Percentiles rank a stretch among this genome's conserved stretches.
Conservation (phyloP, 2,888 invertebrate species). For the Leptarthrus brevirostris region DNA sequence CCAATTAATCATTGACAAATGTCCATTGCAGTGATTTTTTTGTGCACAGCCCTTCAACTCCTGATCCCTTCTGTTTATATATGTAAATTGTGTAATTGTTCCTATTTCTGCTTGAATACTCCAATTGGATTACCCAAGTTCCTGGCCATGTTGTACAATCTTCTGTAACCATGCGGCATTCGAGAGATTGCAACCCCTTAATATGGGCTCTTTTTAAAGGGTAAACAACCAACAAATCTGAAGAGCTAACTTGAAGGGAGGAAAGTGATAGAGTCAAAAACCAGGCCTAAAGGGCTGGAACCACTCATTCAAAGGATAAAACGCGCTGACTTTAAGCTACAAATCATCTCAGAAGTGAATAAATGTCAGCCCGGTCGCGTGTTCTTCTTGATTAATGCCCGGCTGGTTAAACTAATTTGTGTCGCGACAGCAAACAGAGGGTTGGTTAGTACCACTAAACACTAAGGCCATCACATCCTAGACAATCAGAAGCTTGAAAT, state of each 20-base stretch:
- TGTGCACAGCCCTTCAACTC: neutral
- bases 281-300: neutral
- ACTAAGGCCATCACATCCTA: neutral
- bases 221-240: neutral
- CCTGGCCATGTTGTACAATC: neutral
- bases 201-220: neutral
- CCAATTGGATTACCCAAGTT: conserved; percentile 5
- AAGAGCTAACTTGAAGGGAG: neutral
- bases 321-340: neutral
- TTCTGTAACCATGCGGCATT: neutral
- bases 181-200: neutral
- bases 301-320: neutral
- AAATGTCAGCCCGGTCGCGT: conserved; percentile 31
- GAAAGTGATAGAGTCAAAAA: neutral
- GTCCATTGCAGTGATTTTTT: conserved; percentile 18
- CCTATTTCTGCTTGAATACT: conserved; percentile 22
- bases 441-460: neutral
- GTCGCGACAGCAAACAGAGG: conserved; percentile 31
- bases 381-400: conserved; percentile 16
- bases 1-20: conserved; percentile 32
- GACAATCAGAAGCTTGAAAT: neutral
- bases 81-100: conserved; percentile 39
- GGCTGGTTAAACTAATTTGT: conserved; percentile 32
- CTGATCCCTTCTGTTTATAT: conserved; percentile 26
- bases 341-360: conserved; percentile 20